Evolutionary conservation across 2,113 vertebrate species (phyloP).

Genomic region (Rynchops niger): DNA sequence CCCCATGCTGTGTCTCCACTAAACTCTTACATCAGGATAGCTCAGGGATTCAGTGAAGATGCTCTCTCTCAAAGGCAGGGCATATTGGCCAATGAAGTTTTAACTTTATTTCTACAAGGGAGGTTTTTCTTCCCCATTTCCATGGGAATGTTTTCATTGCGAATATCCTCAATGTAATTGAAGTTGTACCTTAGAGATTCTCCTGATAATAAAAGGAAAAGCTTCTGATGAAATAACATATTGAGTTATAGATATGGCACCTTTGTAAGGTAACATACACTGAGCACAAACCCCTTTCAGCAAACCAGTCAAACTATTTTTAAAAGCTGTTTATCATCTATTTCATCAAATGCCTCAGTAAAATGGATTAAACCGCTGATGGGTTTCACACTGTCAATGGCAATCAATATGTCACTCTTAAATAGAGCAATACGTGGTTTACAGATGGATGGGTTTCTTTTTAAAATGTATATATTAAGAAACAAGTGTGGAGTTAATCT

Average conservation of each 20-base stretch:
- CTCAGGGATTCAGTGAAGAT: neutral
- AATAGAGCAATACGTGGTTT: neutral
- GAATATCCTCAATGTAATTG: neutral
- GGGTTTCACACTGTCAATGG: conserved; percentile 13
- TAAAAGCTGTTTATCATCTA: conserved; percentile 38
- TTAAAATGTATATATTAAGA: conserved; percentile 30
- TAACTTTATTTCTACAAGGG: neutral
- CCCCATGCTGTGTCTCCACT: neutral
- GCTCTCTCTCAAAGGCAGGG: neutral
- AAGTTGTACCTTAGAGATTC: neutral
- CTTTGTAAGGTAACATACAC: neutral
- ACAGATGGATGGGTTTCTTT: conserved; percentile 23
- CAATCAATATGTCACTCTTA: conserved; percentile 28
- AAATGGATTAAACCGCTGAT: conserved; percentile 32
- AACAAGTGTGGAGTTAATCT: conserved; percentile 21
- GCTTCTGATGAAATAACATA: conserved; percentile 4
- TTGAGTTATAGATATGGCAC: neutral
- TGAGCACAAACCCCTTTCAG: conserved; percentile 17
- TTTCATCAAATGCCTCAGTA: conserved; percentile 16
- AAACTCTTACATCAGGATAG: neutral
- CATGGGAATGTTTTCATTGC: neutral
- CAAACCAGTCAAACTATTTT: conserved; percentile 40
- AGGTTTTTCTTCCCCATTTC: neutral
- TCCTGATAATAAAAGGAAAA: neutral
- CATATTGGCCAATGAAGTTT: neutral